Evolutionary conservation across 2,888 invertebrate genomes (phyloP), one percentile per base, ranked within the genome.

Genomic region (Lacanobia oleracea): DNA sequence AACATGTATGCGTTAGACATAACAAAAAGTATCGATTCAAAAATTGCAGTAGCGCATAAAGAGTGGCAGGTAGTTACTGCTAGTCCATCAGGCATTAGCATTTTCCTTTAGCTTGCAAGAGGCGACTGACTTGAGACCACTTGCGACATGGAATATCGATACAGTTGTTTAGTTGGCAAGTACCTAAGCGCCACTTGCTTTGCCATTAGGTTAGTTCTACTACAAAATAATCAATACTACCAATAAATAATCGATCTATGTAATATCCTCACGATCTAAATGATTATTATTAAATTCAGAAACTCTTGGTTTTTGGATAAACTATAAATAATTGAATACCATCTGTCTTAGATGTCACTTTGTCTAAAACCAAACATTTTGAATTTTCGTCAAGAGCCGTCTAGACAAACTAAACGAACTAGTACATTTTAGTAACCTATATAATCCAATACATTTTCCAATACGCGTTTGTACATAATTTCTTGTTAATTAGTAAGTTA

Each of bases 151-250:
- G 27, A 37, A 45, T 66, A 23, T 57, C 8, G 16, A 12, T 77
- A 51, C n/a, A 61, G 50, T 48, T 48, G 40, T 40, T 10, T 40
- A 40, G 40, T 77, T 68, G 79, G 45, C 61, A 79, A 79, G 72
- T 72, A n/a, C n/a, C n/a, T n/a, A 18, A 72, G 78, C 57, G 70
- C 72, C 73, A 57, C 43, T 77, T n/a, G 43, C 18, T 70, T 70
- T 33, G n/a, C 48, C 51, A 14, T 18, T 45, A 5, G 23, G 23
- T 23, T 14, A 53, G 53, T 23, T 53, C 23, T 54, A 14, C 12
- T 23, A 33, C 33, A 5, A 3, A 33, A 2, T 33, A 33, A 33
- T 33, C n/a, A n/a, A n/a, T n/a, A n/a, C n/a, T 27, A 27, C 3
- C n/a, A 50, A 12, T 12, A 7, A 23, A 18, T 10, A 9, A 0